Evolutionary conservation across 1,140 invertebrate species (phyloP).

Genomic region (Drosophila burlai): DNA sequence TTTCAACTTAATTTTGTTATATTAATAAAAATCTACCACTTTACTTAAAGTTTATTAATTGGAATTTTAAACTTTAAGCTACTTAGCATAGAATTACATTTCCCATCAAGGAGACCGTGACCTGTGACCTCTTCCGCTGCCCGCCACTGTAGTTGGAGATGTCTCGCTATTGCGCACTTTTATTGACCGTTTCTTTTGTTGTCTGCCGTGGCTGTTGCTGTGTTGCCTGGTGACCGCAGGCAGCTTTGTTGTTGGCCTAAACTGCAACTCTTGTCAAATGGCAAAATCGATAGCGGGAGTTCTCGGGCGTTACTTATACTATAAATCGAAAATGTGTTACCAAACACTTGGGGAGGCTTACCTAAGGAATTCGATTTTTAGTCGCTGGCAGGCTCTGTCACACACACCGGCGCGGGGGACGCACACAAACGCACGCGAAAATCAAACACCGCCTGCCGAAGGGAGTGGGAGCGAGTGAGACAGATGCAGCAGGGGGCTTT

Average conservation of each 20-base stretch:
- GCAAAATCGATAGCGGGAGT: conserved; percentile 67
- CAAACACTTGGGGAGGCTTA: conserved; percentile 30
- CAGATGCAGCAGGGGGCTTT: conserved; percentile 34
- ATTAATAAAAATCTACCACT: background rate
- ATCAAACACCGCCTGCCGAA: conserved; percentile 47
- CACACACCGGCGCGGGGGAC: conserved; percentile 10
- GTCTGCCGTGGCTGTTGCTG: conserved; percentile 34
- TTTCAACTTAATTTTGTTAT: background rate
- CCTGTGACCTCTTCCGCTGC: background rate
- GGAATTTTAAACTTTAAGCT: background rate
- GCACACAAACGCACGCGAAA: conserved; percentile 32
- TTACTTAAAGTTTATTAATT: background rate
- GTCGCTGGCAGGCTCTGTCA: conserved; percentile 31
- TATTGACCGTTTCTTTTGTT: conserved; percentile 50
- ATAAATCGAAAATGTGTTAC: conserved; percentile 7
- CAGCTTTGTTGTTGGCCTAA: conserved; percentile 4
- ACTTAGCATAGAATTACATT: background rate
- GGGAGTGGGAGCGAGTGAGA: conserved; percentile 7
- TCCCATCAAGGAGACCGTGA: background rate
- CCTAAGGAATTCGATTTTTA: conserved; percentile 28
- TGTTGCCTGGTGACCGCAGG: conserved; percentile 30
- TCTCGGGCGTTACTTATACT: background rate
- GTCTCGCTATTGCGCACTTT: conserved; percentile 63
- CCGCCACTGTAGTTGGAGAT: conserved; percentile 54
- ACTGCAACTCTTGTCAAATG: conserved; percentile 35